Conservation (phyloP, 1,140 invertebrate genomes). For the Carposina sasakii region DNA sequence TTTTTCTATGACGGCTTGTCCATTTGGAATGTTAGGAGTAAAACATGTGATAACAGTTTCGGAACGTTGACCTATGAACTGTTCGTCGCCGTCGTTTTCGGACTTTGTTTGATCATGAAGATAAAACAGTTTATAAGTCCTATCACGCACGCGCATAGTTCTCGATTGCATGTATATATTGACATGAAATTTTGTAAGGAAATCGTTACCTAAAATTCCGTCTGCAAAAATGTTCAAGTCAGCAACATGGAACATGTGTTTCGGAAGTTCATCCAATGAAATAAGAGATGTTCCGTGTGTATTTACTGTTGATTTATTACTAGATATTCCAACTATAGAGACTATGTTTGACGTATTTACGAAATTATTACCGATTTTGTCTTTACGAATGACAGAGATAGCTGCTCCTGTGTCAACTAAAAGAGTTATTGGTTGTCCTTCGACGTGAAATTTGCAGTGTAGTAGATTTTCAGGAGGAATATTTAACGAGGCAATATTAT, state of each 20-base stretch:
- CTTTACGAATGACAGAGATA: slow-evolving; percentile 13
- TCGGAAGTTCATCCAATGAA: slow-evolving; percentile 23
- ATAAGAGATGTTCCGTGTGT: slow-evolving; percentile 21
- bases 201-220: slow-evolving; percentile 33
- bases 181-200: slow-evolving; percentile 30
- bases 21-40: no score
- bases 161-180: slow-evolving; percentile 28
- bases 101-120: no score
- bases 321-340: slow-evolving; percentile 15
- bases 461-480: slow-evolving; percentile 14
- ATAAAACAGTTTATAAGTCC: no score
- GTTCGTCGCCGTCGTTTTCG: no score
- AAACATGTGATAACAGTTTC: no score
- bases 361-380: slow-evolving; percentile 8
- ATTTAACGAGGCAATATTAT: slow-evolving; percentile 3
- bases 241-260: slow-evolving; percentile 25
- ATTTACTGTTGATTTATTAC: background rate
- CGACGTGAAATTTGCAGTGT: slow-evolving; percentile 10
- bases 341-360: slow-evolving; percentile 8
- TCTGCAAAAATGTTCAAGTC: slow-evolving; percentile 29
- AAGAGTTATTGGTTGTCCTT: slow-evolving; percentile 4
- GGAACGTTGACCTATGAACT: no score
- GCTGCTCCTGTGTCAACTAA: slow-evolving; percentile 17
- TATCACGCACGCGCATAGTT: no score
- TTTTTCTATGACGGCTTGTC: no score